A percentile compares a stretch with the other conserved stretches of the same genome.
phyloP scores from a whole-genome alignment of 2,797 vertebrate genomes.

The Chiloscyllium punctatum region DNA sequence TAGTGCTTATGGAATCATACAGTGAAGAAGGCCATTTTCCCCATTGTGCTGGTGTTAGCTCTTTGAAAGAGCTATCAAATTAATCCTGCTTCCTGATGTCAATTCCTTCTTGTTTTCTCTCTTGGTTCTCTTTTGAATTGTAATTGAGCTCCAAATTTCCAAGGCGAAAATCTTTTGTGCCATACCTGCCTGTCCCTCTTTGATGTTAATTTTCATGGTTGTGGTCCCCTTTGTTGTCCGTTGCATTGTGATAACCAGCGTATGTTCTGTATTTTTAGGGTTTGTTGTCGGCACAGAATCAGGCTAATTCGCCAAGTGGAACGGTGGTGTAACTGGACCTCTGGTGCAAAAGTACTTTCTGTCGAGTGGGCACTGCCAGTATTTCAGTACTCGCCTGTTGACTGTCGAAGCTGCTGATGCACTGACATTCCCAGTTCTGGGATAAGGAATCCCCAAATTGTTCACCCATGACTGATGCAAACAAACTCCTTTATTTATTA shows the following conservation, averaged over 20 bases:
- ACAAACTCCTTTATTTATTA: constrained; percentile 26
- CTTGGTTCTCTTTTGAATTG: neutral
- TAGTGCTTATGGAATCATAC: neutral
- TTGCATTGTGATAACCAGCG: neutral
- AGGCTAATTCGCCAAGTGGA: constrained; percentile 75
- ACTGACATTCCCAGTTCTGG: neutral
- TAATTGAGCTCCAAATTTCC: neutral
- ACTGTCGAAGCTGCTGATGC: neutral
- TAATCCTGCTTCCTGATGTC: neutral
- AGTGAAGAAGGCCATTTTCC: neutral
- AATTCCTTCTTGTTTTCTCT: neutral
- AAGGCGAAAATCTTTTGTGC: no score
- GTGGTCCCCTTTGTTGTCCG: neutral
- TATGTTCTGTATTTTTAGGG: constrained; percentile 52
- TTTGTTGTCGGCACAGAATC: constrained; percentile 66
- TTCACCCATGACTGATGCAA: neutral
- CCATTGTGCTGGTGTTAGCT: neutral
- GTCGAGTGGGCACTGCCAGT: neutral
- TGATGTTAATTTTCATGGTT: neutral
- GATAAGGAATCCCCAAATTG: neutral
- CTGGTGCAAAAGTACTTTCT: neutral
- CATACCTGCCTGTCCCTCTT: neutral
- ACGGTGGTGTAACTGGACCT: constrained; percentile 72
- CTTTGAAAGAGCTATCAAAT: neutral
- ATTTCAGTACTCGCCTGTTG: neutral